Percentiles rank a stretch among this genome's conserved stretches.
Conservation (phyloP, 1,140 invertebrate genomes). For the Fragariocoptes setiger region DNA sequence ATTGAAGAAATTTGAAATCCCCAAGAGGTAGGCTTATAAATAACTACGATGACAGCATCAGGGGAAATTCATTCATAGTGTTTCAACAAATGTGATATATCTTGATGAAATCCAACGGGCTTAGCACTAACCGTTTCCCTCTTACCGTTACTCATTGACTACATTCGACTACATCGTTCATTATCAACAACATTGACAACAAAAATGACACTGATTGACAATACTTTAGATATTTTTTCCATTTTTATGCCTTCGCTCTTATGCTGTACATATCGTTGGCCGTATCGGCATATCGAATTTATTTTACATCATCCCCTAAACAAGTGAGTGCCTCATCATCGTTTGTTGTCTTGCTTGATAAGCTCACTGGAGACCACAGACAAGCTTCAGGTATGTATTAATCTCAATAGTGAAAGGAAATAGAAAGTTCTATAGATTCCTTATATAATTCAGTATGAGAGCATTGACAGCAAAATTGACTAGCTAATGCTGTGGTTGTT, state of each 20-base stretch:
- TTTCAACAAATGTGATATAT: background rate
- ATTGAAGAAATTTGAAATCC: conserved; percentile 4
- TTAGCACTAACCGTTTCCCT: background rate
- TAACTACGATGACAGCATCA: background rate
- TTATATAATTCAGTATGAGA: too few relatives aligned
- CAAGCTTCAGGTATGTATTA: conserved; percentile 5
- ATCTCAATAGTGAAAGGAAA: too few relatives aligned
- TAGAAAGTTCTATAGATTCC: too few relatives aligned
- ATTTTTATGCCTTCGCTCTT: conserved; percentile 13
- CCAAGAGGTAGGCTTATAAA: conserved; percentile 1
- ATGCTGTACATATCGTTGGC: conserved; percentile 7
- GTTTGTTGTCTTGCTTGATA: conserved; percentile 6
- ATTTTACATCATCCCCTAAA: too few relatives aligned
- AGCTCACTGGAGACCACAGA: conserved; percentile 1
- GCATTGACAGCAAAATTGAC: too few relatives aligned
- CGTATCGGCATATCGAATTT: conserved; percentile 3
- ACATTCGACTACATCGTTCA: background rate
- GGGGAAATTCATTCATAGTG: background rate
- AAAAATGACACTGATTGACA: background rate
- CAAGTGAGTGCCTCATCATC: background rate
- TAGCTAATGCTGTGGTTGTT: too few relatives aligned
- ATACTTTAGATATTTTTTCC: conserved; percentile 13
- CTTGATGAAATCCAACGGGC: background rate
- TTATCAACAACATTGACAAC: background rate
- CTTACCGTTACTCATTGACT: background rate